A percentile compares a stretch with the other conserved stretches of the same genome.
Evolutionary conservation across 2,113 vertebrate genomes (phyloP).

Genomic region (Calyptomena viridis): DNA sequence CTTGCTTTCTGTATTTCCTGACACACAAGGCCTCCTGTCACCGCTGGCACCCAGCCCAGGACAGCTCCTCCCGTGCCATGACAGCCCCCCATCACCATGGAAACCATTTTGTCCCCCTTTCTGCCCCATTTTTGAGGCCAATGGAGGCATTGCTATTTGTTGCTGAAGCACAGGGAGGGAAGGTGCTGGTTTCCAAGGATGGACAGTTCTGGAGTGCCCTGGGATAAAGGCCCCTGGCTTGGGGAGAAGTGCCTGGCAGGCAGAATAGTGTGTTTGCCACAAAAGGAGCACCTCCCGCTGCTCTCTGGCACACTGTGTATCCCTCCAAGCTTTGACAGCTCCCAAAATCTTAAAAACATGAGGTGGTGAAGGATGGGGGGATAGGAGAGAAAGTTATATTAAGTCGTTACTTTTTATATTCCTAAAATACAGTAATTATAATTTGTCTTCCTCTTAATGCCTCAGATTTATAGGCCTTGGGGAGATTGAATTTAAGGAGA

Average conservation of each 20-base stretch:
- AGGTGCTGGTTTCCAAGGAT: neutral
- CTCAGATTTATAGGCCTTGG: neutral
- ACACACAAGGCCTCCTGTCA: fast-evolving
- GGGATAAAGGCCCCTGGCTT: neutral
- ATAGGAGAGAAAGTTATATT: constrained; percentile 1
- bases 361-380: neutral
- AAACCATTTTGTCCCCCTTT: neutral
- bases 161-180: neutral
- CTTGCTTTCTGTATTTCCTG: neutral
- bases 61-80: too few relatives aligned
- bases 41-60: fast-evolving
- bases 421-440: neutral
- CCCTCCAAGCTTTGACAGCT: neutral
- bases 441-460: neutral
- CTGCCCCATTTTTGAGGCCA: neutral
- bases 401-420: constrained; percentile 21
- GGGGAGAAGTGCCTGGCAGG: neutral
- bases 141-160: fast-evolving
- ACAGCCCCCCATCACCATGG: neutral
- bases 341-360: neutral
- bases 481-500: neutral
- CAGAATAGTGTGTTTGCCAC: too few relatives aligned
- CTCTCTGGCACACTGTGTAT: neutral
- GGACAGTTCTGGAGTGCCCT: neutral
- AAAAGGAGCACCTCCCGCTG: neutral